These are phyloP conservation scores for Cryptocheilus praepositus DNA, from an alignment of 2,888 invertebrate species.

Conservation along the genomic window DNA sequence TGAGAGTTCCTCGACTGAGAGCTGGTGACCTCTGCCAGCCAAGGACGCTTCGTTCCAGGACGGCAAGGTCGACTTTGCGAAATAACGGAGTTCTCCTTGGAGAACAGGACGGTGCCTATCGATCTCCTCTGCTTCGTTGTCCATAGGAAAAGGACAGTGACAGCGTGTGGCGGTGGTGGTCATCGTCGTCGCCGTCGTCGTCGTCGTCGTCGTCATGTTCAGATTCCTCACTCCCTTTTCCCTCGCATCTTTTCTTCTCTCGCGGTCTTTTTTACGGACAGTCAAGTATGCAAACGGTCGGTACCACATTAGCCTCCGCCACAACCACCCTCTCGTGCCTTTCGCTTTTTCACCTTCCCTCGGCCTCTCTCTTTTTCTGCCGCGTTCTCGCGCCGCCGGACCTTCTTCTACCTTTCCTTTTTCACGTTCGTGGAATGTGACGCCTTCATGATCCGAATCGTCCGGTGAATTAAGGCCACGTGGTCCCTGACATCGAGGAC, in stretches of 20 bases:
- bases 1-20: slow-evolving; percentile 33
- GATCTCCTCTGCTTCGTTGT: slow-evolving; percentile 11
- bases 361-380: slow-evolving; percentile 8
- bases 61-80: slow-evolving; percentile 38
- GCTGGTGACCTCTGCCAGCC: slow-evolving; percentile 41
- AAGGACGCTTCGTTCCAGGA: slow-evolving; percentile 40
- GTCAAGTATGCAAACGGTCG: neutral
- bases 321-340: no score
- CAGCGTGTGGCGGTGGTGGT: neutral
- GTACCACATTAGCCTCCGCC: no score
- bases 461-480: slow-evolving; percentile 21
- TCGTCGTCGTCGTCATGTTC: neutral
- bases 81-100: slow-evolving; percentile 40
- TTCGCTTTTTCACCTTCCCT: neutral
- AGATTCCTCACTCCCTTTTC: slow-evolving; percentile 1
- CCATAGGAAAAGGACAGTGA: neutral
- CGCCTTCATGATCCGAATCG: neutral
- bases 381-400: slow-evolving; percentile 17
- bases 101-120: slow-evolving; percentile 16
- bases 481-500: slow-evolving; percentile 13
- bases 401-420: neutral
- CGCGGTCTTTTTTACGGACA: neutral
- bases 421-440: slow-evolving; percentile 3
- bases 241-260: neutral
- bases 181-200: neutral